Conservation (phyloP, 2,113 vertebrate genomes). For the Sander lucioperca region DNA sequence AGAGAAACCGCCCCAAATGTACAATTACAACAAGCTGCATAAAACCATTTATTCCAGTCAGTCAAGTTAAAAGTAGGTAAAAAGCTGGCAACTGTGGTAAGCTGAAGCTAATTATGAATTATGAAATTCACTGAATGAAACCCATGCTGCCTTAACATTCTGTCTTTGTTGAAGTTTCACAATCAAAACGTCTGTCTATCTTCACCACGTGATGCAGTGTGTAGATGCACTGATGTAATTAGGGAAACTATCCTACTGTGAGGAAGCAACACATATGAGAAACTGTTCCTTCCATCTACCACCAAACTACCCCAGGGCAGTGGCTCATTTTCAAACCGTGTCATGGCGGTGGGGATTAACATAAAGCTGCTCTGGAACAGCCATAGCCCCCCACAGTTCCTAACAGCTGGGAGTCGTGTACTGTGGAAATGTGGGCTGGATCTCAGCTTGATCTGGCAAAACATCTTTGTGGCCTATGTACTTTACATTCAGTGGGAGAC, state of each 20-base stretch:
- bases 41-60: neutral
- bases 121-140: neutral
- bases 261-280: conserved; percentile 6
- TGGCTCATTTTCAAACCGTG: conserved; percentile 7
- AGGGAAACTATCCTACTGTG: conserved; percentile 11
- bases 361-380: conserved; percentile 23
- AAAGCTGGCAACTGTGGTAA: neutral
- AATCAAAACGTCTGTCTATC: neutral
- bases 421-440: neutral
- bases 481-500: neutral
- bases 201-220: neutral
- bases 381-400: neutral
- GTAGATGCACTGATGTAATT: neutral
- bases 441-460: conserved; percentile 20
- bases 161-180: neutral
- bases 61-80: neutral
- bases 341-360: conserved; percentile 28
- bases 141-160: neutral
- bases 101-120: neutral
- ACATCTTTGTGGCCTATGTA: conserved; percentile 16
- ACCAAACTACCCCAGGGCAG: conserved; percentile 7
- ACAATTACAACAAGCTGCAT: neutral
- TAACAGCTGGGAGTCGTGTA: conserved; percentile 11
- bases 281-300: neutral
- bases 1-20: neutral